phyloP scores from a whole-genome alignment of 1,140 invertebrate genomes.

The Sinella curviseta region DNA sequence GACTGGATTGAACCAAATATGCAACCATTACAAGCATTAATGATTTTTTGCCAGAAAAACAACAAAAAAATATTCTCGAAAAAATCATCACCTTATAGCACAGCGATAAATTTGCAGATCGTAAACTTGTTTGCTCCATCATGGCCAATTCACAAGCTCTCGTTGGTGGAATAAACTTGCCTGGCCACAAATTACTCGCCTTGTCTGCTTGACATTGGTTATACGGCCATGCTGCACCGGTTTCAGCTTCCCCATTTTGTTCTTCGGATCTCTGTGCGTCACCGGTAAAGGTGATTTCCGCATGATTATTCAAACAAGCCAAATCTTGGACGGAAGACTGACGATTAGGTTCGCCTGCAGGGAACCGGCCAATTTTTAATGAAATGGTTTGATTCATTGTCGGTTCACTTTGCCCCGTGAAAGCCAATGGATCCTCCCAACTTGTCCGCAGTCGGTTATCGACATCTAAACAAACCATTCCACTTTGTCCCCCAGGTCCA shows the following conservation, averaged over 20 bases:
- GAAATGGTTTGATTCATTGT: constrained; percentile 15
- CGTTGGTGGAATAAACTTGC: constrained; percentile 45
- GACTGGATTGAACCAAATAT: no score
- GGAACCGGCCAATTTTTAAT: constrained; percentile 32
- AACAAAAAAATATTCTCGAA: no score
- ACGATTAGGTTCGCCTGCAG: background rate
- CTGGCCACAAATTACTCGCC: constrained; percentile 35
- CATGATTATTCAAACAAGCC: constrained; percentile 33
- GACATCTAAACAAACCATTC: background rate
- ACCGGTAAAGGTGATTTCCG: constrained; percentile 24
- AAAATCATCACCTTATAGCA: constrained; percentile 41
- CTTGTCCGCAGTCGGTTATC: background rate
- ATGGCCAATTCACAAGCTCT: constrained; percentile 28
- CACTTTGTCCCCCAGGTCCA: background rate
- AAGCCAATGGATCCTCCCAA: constrained; percentile 14
- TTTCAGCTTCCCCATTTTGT: constrained; percentile 3
- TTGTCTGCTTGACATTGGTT: constrained; percentile 42
- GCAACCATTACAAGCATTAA: no score
- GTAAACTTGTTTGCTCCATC: constrained; percentile 42
- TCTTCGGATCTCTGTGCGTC: constrained; percentile 31
- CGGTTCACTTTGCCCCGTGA: constrained; percentile 41
- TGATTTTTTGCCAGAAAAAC: no score
- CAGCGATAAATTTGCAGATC: constrained; percentile 34
- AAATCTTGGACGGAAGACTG: constrained; percentile 14
- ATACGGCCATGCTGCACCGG: constrained; percentile 38